Conservation (phyloP, 2,113 vertebrate genomes). For the Anhinga rufa region DNA sequence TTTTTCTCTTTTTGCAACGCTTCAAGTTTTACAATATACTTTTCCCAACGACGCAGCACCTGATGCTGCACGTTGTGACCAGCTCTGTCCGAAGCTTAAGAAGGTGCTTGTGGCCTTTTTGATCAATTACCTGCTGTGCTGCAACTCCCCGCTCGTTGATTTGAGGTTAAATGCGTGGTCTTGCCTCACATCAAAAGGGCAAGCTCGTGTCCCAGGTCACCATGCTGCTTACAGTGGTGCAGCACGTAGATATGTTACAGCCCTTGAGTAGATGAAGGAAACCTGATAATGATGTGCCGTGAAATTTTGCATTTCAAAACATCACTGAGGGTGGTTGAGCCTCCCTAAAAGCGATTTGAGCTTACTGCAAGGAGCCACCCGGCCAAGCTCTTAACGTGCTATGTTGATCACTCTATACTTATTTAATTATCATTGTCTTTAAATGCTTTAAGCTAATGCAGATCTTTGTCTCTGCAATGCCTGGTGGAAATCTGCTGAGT, state of each 20-base stretch:
- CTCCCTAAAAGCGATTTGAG: neutral
- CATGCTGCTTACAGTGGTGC: accelerated
- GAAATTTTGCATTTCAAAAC: neutral
- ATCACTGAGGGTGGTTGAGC: too few species aligned
- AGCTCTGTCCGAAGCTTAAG: neutral
- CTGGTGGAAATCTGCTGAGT: neutral
- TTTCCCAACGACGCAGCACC: accelerated
- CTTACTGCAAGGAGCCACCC: neutral
- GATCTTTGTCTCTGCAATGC: neutral
- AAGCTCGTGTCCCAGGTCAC: neutral
- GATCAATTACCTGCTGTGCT: accelerated
- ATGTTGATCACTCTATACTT: neutral
- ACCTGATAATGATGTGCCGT: accelerated
- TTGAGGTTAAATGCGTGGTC: accelerated
- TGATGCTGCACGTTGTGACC: accelerated
- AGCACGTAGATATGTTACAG: accelerated
- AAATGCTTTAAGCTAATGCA: neutral
- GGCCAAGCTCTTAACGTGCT: neutral
- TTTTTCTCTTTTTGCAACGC: too few species aligned
- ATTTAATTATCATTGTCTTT: neutral
- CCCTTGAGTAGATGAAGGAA: neutral
- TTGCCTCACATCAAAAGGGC: too few species aligned
- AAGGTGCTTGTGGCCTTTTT: too few species aligned
- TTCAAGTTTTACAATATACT: accelerated
- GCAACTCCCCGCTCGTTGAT: accelerated